Base-by-base conservation (phyloP, 2,113 vertebrate species). In the Xerus inauris region DNA sequence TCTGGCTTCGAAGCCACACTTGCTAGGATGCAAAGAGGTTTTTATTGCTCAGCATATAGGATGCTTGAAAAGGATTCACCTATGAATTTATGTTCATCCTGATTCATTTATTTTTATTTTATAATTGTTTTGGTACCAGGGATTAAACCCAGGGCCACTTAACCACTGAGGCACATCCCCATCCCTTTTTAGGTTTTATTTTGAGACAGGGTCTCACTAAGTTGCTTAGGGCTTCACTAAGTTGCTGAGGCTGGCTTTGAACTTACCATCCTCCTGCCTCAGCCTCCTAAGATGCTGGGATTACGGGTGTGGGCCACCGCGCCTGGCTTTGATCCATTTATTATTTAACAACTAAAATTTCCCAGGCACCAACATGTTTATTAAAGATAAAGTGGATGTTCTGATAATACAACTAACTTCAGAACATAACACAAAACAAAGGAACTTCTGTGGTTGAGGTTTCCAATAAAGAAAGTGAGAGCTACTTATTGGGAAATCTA, bases 321-420 rank as follows among this genome's bases (percentile, higher is more conserved):
- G 6, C 32, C 65, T 17, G 14, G 32, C 14, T 16, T 57, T 57
- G 54, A 57, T 57, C 14, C 17, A 17, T 69, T 91, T 82, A 32
- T 76, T 82, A n/a, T 73, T 87, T 67, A 87, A 94, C 54, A 89
- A 28, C 62, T 40, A 26, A 49, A 42, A 32, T 47, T 93, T 86
- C 72, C 24, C 67, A 85, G 77, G 40, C 67, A 47, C 51, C 20
- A 76, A 22, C 42, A 51, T 81, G 6, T 67, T 87, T 76, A 59
- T 42, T 95, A 45, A 80, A 64, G 71, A 47, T 80, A 71, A 86
- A 22, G 22, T 20, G 75, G 24, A 14, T n/a, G 8, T 32, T 79
- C 49, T 59, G 49, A 54, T 11, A 13, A 49, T 12, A 13, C 32
- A 28, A 3, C 47, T 38, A 47, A 51, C 54, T 67, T 42, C 11